phyloP scores from a whole-genome alignment of 2,113 vertebrate genomes.

The Electrona antarctica region DNA sequence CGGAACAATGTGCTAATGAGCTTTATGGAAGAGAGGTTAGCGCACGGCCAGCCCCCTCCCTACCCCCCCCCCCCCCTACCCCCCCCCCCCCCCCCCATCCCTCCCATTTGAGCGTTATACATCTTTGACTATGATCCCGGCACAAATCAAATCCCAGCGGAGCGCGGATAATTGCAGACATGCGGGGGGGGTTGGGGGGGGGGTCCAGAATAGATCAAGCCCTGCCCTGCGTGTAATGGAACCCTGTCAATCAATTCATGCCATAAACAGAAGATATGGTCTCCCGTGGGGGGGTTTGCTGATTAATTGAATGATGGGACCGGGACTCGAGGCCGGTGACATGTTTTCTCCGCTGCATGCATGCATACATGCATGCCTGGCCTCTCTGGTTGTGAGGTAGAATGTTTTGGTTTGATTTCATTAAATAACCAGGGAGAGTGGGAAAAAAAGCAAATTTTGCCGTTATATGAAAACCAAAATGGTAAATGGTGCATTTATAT shows the following conservation, averaged over 20 bases:
- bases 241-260: conserved; percentile 90
- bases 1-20: conserved; percentile 56
- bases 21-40: conserved; percentile 46
- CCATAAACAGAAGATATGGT: conserved; percentile 40
- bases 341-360: conserved; percentile 87
- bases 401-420: conserved; percentile 96
- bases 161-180: conserved; percentile 84
- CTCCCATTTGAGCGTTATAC: no score
- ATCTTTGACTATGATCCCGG: conserved; percentile 69
- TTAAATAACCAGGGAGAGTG: conserved; percentile 88
- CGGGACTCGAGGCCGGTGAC: conserved; percentile 80
- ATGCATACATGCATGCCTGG: no score
- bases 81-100: no score
- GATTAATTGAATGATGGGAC: conserved; percentile 85
- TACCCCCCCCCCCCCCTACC: no score
- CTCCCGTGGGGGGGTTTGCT: no score
- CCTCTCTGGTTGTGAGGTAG: conserved; percentile 84
- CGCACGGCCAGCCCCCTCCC: conserved; percentile 24
- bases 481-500: conserved; percentile 33
- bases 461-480: conserved; percentile 94
- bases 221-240: conserved; percentile 80
- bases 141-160: conserved; percentile 81
- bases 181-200: conserved; percentile 31
- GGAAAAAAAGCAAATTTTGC: conserved; percentile 93
- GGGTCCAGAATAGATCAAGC: conserved; percentile 71